Base-by-base conservation (phyloP, 2,888 invertebrate genomes). In the Muschampia plurimacula region DNA sequence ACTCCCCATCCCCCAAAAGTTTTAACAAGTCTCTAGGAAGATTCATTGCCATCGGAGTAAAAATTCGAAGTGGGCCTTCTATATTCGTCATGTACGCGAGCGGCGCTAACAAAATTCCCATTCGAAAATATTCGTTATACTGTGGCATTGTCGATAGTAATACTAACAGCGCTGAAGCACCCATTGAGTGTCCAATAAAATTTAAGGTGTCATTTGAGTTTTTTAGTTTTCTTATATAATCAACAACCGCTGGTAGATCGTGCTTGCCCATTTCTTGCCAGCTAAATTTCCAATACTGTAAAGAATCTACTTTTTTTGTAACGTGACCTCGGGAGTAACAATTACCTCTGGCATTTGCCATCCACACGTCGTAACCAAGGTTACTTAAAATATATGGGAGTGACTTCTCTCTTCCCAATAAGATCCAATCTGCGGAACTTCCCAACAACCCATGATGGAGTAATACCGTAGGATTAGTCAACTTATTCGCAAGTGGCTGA, bases 321-420 rank as follows among this genome's bases (percentile, higher is more conserved):
- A 79, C 69, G 75, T 91, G 90, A 6, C 84, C 86, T 57, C 87
- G 84, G 0, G 90, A 92, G 75, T 91, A 92, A 74, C 84, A 84
- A 74, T 90, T 92, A 0, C 92, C 92, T 82, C 91, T 85, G 0
- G 90, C 87, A 64, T 95, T 95, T 10, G 89, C 87, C 95, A 89
- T 95, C 97, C 92, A 97, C 2, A 95, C 95, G 72, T 95, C 95
- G 75, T 94, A 95, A 0, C 95, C 95, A 2, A 86, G 86, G 74
- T 96, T 90, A 87, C 94, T 90, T 88, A 97, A 75, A 2, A 89
- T 76, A 69, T 91, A 92, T 0, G 91, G 89, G n/a, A 92, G 82
- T 6, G 90, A 88, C 72, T 88, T 85, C 64, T 80, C 77, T 1
- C 89, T 79, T 49, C 91, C 92, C n/a, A 89, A 79, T 71, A 92